Evolutionary conservation across 2,888 invertebrate genomes (phyloP).

Genomic region (Drosophila nigritarsus): DNA sequence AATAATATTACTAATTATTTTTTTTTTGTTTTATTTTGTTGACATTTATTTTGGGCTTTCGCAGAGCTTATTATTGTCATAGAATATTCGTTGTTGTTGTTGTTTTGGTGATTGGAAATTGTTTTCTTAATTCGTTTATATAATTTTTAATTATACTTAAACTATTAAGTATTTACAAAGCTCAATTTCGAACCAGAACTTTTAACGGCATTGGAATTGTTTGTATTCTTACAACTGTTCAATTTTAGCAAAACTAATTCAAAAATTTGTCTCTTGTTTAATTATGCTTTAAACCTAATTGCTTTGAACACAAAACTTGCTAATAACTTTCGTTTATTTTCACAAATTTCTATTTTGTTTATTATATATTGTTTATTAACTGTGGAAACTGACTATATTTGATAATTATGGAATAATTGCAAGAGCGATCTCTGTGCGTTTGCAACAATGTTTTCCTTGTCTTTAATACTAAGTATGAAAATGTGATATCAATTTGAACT

Average conservation of each 20-base stretch:
- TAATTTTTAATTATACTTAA: slow-evolving; percentile 79
- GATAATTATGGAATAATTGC: slow-evolving; percentile 40
- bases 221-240: slow-evolving; percentile 32
- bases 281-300: slow-evolving; percentile 29
- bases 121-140: slow-evolving; percentile 44
- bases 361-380: slow-evolving; percentile 7
- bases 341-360: slow-evolving; percentile 12
- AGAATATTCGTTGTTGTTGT: slow-evolving; percentile 26
- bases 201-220: slow-evolving; percentile 57
- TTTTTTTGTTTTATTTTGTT: slow-evolving; percentile 12
- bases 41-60: slow-evolving; percentile 33
- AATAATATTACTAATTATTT: slow-evolving; percentile 33
- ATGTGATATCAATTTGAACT: slow-evolving; percentile 72
- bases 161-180: slow-evolving; percentile 85
- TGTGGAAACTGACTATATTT: slow-evolving; percentile 28
- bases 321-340: neutral
- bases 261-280: slow-evolving; percentile 7
- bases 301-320: slow-evolving; percentile 22
- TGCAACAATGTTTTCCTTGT: slow-evolving; percentile 15
- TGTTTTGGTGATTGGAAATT: slow-evolving; percentile 30
- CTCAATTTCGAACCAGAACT: slow-evolving; percentile 76
- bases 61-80: slow-evolving; percentile 53
- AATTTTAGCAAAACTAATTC: slow-evolving; percentile 34
- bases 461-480: slow-evolving; percentile 60
- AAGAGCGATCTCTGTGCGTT: slow-evolving; percentile 27